A percentile compares a stretch with the other conserved stretches of the same genome.
Evolutionary conservation across 2,888 invertebrate genomes (phyloP).

Genomic region (Xanthia icteritia): DNA sequence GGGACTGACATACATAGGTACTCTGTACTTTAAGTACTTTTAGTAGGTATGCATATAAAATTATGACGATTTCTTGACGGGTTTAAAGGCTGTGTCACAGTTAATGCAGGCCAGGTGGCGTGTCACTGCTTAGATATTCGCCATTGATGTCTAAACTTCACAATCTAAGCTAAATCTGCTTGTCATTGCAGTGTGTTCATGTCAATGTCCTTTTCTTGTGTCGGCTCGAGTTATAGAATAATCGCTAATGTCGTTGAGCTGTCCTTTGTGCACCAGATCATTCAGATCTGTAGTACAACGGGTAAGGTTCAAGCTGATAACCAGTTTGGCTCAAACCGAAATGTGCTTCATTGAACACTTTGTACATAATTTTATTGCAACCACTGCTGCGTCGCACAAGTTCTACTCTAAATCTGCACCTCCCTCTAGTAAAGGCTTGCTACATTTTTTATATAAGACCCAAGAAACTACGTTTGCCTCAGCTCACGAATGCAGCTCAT

Average conservation of each 20-base stretch:
- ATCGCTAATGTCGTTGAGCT: constrained; percentile 7
- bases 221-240: background rate
- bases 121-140: background rate
- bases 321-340: no score
- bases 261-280: constrained; percentile 2
- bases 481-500: background rate
- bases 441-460: background rate
- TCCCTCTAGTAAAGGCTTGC: background rate
- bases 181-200: constrained; percentile 18
- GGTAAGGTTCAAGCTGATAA: background rate
- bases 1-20: constrained; percentile 70
- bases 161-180: constrained; percentile 4
- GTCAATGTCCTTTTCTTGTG: background rate
- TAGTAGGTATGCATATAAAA: constrained; percentile 29
- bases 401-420: background rate
- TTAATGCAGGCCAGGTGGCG: background rate
- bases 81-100: background rate
- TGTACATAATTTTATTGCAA: background rate
- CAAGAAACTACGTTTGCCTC: background rate
- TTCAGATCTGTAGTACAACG: background rate
- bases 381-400: background rate
- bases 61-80: constrained; percentile 12
- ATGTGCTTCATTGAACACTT: background rate
- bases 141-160: constrained; percentile 24
- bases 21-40: constrained; percentile 37